Evolutionary conservation across 1,140 invertebrate genomes (phyloP).

Genomic region (Atta cephalotes): DNA sequence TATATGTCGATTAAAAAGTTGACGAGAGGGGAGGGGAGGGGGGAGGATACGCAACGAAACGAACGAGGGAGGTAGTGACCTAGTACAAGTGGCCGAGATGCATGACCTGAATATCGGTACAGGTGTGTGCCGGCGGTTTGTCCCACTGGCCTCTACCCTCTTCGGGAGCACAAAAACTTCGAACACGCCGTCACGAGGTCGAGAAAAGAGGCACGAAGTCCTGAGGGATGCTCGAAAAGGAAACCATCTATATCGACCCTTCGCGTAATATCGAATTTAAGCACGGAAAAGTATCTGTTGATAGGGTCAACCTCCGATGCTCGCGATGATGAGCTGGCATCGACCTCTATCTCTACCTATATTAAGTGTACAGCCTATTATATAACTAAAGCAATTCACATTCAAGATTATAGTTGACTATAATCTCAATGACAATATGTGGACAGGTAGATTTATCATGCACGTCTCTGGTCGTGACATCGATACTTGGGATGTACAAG

Average conservation of each 20-base stretch:
- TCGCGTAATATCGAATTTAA: neutral
- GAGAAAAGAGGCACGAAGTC: constrained; percentile 62
- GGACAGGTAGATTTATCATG: constrained; percentile 13
- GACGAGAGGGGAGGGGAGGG: neutral
- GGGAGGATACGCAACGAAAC: constrained; percentile 19
- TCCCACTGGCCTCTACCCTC: constrained; percentile 82
- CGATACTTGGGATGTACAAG: neutral
- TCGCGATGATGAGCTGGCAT: neutral
- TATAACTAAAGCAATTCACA: constrained; percentile 36
- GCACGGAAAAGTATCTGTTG: neutral
- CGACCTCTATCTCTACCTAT: neutral
- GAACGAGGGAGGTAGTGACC: constrained; percentile 80
- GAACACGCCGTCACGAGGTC: constrained; percentile 41
- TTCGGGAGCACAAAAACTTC: constrained; percentile 60
- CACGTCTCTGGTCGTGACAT: constrained; percentile 24
- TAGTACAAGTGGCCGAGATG: constrained; percentile 84
- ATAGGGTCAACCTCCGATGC: neutral
- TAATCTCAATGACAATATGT: constrained; percentile 14
- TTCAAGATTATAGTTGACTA: constrained; percentile 19
- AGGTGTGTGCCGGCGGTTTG: constrained; percentile 77
- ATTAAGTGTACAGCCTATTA: constrained; percentile 26
- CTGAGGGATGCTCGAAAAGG: constrained; percentile 49
- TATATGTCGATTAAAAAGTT: constrained; percentile 23
- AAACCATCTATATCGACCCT: constrained; percentile 59
- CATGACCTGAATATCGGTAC: constrained; percentile 84